Evolutionary conservation across 1,140 invertebrate species (phyloP).

Genomic region (Triops longicaudatus): DNA sequence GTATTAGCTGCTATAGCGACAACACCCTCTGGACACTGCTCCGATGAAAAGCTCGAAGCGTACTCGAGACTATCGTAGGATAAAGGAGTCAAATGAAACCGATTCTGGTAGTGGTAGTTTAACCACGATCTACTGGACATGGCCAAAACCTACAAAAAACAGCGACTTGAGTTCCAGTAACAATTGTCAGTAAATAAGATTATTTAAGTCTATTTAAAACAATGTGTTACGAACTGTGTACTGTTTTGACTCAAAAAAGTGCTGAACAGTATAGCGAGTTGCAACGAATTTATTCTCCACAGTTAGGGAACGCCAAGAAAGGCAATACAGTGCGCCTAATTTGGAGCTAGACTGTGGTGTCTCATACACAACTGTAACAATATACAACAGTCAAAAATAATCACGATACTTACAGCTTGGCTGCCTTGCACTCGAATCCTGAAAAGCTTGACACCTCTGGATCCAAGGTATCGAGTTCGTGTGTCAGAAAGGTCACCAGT

Average conservation of each 20-base stretch:
- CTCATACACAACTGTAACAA: neutral
- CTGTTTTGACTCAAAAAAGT: neutral
- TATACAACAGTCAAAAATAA: neutral
- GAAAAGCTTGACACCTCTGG: conserved; percentile 91
- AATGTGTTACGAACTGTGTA: neutral
- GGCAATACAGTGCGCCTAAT: neutral
- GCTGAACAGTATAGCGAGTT: neutral
- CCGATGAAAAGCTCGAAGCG: conserved; percentile 94
- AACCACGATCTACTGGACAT: conserved; percentile 98
- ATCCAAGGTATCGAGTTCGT: conserved; percentile 89
- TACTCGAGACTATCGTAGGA: conserved; percentile 96
- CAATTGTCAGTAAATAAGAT: too few species aligned
- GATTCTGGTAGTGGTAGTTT: conserved; percentile 96
- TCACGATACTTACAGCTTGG: conserved; percentile 64
- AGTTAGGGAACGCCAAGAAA: conserved; percentile 4
- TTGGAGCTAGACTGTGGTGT: conserved; percentile 1
- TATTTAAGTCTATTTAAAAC: too few species aligned
- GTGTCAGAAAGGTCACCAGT: conserved; percentile 96
- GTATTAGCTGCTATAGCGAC: conserved; percentile 98
- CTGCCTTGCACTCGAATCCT: conserved; percentile 89
- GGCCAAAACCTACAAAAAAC: conserved; percentile 60
- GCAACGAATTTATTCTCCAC: neutral
- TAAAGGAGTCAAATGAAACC: conserved; percentile 88
- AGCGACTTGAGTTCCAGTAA: neutral
- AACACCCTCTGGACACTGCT: conserved; percentile 98